A percentile compares a stretch with the other conserved stretches of the same genome.
phyloP scores from a whole-genome alignment of 1,140 invertebrate species.

The Stenopsyche tienmushanensis region DNA sequence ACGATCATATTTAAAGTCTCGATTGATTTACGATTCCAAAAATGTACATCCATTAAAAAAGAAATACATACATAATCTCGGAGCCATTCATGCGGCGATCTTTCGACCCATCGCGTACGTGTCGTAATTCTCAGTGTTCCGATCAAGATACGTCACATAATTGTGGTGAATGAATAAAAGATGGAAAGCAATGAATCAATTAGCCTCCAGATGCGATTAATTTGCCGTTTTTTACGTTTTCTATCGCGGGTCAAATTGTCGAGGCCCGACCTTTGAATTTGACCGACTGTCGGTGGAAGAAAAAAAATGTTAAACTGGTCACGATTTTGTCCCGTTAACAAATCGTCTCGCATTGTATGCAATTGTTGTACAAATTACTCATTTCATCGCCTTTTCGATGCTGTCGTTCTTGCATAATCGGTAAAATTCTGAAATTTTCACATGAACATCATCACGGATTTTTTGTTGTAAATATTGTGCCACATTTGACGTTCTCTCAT shows the following conservation, averaged over 20 bases:
- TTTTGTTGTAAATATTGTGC: too few species aligned
- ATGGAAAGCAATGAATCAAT: background rate
- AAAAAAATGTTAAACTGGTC: background rate
- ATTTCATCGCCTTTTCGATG: too few species aligned
- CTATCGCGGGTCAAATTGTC: background rate
- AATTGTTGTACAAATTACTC: too few species aligned
- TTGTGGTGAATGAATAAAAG: background rate
- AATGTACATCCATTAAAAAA: too few species aligned
- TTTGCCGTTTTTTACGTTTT: background rate
- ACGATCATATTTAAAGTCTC: too few species aligned
- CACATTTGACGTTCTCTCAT: too few species aligned
- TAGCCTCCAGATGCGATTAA: background rate
- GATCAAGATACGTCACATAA: background rate
- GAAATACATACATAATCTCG: too few species aligned
- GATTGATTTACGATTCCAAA: too few species aligned
- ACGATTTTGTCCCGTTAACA: background rate
- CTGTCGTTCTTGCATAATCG: too few species aligned
- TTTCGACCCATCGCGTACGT: too few species aligned
- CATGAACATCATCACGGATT: background rate
- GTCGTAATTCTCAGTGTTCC: too few species aligned
- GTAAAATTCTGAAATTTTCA: background rate
- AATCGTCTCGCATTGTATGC: background rate
- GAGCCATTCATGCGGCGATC: too few species aligned
- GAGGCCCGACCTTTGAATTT: background rate
- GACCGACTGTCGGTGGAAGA: background rate